Conservation (phyloP, 2,797 vertebrate genomes). For the Pelodytes ibericus region DNA sequence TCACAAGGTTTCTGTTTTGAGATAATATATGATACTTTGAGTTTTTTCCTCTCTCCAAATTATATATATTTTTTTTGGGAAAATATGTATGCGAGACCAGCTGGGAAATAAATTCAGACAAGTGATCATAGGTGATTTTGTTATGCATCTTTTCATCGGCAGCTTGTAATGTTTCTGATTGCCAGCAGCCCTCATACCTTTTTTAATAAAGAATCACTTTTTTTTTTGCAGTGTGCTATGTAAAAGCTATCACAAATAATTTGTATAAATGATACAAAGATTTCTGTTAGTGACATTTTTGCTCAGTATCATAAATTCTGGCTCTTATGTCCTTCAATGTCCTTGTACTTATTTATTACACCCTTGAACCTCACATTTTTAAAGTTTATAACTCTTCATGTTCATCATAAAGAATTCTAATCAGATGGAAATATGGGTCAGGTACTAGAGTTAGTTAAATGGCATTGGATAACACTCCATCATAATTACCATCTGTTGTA, state of each 20-base stretch:
- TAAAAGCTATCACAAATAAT: not conserved
- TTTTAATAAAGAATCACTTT: not conserved
- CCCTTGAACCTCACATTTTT: not conserved
- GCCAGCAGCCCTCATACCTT: not conserved
- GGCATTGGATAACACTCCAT: not conserved
- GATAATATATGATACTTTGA: too few relatives aligned
- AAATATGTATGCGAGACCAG: too few relatives aligned
- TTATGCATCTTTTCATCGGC: not conserved
- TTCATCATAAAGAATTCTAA: constrained; percentile 7
- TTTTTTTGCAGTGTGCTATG: not conserved
- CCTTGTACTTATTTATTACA: not conserved
- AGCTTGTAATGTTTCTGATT: not conserved
- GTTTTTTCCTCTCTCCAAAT: too few relatives aligned
- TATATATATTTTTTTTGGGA: too few relatives aligned
- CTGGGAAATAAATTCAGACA: not conserved
- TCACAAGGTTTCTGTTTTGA: too few relatives aligned
- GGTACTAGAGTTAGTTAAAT: not conserved
- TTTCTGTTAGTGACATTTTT: not conserved
- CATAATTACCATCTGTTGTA: constrained; percentile 14
- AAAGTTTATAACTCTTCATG: not conserved
- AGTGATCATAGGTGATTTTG: not conserved
- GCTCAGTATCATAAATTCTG: not conserved
- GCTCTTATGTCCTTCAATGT: not conserved
- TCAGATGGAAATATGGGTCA: not conserved
- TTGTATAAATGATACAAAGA: not conserved